Conservation (phyloP, 2,113 vertebrate species). For the Leuciscus idus region DNA sequence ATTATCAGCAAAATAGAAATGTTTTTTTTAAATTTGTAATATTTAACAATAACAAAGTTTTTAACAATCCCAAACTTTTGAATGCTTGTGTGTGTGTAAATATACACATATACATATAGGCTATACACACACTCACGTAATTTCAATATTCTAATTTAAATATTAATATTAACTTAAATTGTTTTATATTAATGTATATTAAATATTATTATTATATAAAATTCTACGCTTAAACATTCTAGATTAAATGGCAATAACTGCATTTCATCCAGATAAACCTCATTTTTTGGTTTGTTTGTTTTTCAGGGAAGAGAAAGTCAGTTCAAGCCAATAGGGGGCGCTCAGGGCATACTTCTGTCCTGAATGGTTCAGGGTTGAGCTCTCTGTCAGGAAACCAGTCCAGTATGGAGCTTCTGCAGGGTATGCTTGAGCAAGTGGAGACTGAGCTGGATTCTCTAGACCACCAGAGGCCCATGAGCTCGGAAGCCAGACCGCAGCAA, state of each 20-base stretch:
- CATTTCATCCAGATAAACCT: neutral
- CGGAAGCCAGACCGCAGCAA: constrained; percentile 49
- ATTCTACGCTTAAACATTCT: too few species aligned
- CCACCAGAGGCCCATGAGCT: constrained; percentile 64
- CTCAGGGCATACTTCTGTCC: constrained; percentile 48
- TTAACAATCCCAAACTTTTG: too few species aligned
- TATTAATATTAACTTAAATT: neutral
- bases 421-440: constrained; percentile 85
- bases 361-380: constrained; percentile 67
- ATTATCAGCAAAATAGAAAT: too few species aligned
- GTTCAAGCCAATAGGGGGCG: constrained; percentile 56
- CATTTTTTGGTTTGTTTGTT: neutral
- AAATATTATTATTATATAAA: too few species aligned
- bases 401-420: constrained; percentile 82
- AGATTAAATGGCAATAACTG: neutral
- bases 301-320: constrained; percentile 55
- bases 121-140: too few species aligned
- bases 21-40: neutral
- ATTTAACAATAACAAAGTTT: neutral
- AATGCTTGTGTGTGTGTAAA: too few species aligned
- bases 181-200: too few species aligned
- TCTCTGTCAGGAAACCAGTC: constrained; percentile 68
- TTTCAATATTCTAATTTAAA: neutral
- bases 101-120: too few species aligned
- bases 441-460: constrained; percentile 82